These are phyloP conservation scores for Prochilodus magdalenae DNA, from an alignment of 2,113 vertebrate species.

Conservation along the genomic window DNA sequence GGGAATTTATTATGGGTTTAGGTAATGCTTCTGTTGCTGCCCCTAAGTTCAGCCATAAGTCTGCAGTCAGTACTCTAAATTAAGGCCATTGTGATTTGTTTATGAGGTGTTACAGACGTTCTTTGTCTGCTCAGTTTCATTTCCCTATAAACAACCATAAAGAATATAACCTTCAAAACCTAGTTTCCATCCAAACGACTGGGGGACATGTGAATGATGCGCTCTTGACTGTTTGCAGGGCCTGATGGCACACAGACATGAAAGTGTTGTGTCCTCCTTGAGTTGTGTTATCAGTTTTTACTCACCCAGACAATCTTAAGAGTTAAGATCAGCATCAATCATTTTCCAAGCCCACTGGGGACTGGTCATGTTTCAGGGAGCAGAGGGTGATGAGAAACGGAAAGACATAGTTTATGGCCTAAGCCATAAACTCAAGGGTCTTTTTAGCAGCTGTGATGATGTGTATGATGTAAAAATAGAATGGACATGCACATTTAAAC, in stretches of 20 bases:
- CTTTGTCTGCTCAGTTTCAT: not conserved
- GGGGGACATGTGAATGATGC: not conserved
- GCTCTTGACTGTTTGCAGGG: not conserved
- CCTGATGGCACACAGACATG: not conserved
- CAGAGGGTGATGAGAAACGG: not conserved
- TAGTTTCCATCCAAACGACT: not conserved
- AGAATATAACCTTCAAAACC: not conserved
- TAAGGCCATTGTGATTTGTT: not conserved
- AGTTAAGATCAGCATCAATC: slow-evolving; percentile 15
- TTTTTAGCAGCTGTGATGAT: not conserved
- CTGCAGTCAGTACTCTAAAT: not conserved
- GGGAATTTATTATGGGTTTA: no score
- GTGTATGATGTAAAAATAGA: not conserved
- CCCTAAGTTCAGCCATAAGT: not conserved
- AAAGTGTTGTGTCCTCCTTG: not conserved
- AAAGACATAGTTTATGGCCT: not conserved
- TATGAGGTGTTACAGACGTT: not conserved
- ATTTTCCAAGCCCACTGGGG: not conserved
- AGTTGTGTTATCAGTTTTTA: not conserved
- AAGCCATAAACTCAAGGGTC: not conserved
- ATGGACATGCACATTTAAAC: not conserved
- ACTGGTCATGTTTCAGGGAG: not conserved
- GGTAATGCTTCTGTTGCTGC: no score
- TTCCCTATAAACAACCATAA: not conserved
- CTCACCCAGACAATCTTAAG: not conserved